Base-by-base conservation (phyloP, 2,113 vertebrate species). In the Sorex araneus region DNA sequence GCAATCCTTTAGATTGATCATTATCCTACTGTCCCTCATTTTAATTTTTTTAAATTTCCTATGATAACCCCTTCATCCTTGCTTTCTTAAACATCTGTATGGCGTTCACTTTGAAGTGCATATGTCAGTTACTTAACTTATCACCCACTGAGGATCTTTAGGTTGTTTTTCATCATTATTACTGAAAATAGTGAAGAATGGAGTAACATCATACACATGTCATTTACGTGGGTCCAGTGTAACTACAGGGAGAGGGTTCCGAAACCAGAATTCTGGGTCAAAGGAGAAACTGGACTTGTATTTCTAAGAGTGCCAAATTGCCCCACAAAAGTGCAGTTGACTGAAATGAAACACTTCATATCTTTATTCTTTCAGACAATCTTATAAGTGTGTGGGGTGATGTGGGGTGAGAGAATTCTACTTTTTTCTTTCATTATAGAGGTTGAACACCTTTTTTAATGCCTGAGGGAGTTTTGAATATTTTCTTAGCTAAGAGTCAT, bases 31-130 rank as follows among this genome's bases (percentile, higher is more conserved):
- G 5, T 90, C 74, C 8, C 92, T 32, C 6, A 92, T 34, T 34
- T 92, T 79, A 21, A 70, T 54, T 60, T 90, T 84, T 92, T 67
- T 16, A 5, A n/a, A 91, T 7, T 80, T 95, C n/a, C 43, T 32
- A n/a, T 67, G 47, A 67, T n/a, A 78, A 3, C 25, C 45, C 43
- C 30, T 9, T 87, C 30, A 81, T 71, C 28, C 5, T 92, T 69
- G 64, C 34, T 83, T 75, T 78, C 43, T 67, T 63, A 89, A 90
- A 83, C 16, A 34, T 87, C 67, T 70, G 25, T 34, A 12, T 36
- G 28, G 13, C 18, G 50, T 77, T 90, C 71, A 30, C 34, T 81
- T 69, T 94, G 60, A 77, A 76, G 60, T 16, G 36, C 15, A 43
- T 71, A 36, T 2, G 4, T 23, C 8, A 30, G 25, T 66, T 71